phyloP scores from a whole-genome alignment of 1,140 invertebrate species.

The Orussus abietinus region DNA sequence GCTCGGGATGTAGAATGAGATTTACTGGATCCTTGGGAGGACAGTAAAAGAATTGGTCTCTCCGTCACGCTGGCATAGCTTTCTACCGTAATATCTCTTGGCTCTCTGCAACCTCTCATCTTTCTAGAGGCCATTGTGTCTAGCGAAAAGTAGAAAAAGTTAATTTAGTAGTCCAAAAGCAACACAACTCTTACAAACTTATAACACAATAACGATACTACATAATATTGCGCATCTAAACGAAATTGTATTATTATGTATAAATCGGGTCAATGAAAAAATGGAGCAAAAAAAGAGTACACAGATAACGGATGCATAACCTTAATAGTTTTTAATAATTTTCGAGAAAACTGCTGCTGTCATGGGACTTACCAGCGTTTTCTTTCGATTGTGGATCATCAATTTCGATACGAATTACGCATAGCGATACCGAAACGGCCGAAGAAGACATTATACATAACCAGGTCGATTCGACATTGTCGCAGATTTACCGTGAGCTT shows the following conservation, averaged over 20 bases:
- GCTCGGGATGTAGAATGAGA: constrained; percentile 38
- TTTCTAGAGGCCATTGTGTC: constrained; percentile 44
- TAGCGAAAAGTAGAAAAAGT: no score
- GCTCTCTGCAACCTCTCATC: constrained; percentile 57
- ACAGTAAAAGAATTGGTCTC: constrained; percentile 33
- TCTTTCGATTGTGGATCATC: constrained; percentile 41
- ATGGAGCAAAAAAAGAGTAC: no score
- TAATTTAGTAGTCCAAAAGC: not conserved
- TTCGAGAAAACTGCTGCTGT: not conserved
- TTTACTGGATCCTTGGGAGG: constrained; percentile 35
- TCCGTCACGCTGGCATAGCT: constrained; percentile 59
- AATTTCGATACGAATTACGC: constrained; percentile 59
- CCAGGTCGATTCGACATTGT: no score
- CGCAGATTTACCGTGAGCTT: no score
- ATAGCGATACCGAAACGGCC: constrained; percentile 55
- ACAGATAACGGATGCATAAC: no score
- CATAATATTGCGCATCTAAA: no score
- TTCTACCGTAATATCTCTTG: constrained; percentile 63
- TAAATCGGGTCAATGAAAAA: no score
- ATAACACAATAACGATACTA: no score
- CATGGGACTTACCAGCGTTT: constrained; percentile 34
- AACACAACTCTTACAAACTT: constrained; percentile 1
- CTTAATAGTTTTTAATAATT: not conserved
- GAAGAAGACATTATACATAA: constrained; percentile 46
- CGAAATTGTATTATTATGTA: no score